These are phyloP conservation scores for Nemapogon koenigi DNA, from an alignment of 2,888 invertebrate genomes.

Conservation along the genomic window DNA sequence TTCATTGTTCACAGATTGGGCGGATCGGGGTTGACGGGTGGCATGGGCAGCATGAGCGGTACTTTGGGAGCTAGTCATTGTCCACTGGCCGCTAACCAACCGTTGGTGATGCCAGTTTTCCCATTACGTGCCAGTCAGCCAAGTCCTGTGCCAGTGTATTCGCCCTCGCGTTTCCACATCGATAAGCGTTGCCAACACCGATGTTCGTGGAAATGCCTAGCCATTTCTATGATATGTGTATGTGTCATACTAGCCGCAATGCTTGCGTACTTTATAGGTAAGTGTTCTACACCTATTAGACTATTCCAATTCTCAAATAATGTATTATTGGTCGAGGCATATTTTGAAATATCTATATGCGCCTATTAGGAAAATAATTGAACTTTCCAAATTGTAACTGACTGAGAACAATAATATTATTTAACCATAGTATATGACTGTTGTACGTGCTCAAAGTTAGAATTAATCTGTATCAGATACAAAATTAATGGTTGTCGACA, in stretches of 20 bases:
- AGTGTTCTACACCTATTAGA: conserved; percentile 40
- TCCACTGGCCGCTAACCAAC: conserved; percentile 72
- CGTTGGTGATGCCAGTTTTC: conserved; percentile 88
- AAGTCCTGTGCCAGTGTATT: conserved; percentile 77
- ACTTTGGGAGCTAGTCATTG: conserved; percentile 70
- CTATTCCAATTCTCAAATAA: too few species aligned
- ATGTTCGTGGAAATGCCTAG: conserved; percentile 97
- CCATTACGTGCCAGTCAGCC: conserved; percentile 85
- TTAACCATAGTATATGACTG: too few species aligned
- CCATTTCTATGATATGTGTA: conserved; percentile 90
- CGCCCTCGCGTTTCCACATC: conserved; percentile 92
- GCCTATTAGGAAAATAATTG: not conserved
- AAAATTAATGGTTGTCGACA: conserved; percentile 3
- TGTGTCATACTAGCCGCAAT: conserved; percentile 90
- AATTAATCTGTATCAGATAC: conserved; percentile 6
- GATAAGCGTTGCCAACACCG: conserved; percentile 92
- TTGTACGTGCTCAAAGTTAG: not conserved
- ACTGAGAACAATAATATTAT: too few species aligned
- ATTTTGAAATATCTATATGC: not conserved
- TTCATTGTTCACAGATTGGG: conserved; percentile 55
- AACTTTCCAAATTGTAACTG: not conserved
- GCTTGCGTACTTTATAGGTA: conserved; percentile 95
- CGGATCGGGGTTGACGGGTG: conserved; percentile 59
- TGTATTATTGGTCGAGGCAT: not conserved
- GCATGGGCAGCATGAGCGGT: conserved; percentile 64